Percentiles rank a stretch among this genome's conserved stretches.
phyloP scores from a whole-genome alignment of 37 sponge, comb jelly and placozoan species.

The Ianthella basta region DNA sequence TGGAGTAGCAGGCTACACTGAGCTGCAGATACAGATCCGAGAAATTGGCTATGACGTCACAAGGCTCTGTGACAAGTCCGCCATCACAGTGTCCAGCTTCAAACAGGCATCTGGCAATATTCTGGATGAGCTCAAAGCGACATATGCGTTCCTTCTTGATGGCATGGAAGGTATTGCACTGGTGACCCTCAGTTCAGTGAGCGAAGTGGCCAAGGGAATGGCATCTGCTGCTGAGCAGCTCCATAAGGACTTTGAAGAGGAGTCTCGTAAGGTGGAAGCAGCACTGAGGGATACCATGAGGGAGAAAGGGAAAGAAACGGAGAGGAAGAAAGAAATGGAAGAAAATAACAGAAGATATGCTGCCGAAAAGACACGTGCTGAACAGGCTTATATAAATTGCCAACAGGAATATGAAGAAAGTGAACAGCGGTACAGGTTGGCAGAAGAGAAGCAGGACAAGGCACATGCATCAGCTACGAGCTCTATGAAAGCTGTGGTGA shows the following conservation, averaged over 20 bases:
- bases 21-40: conserved; percentile 48
- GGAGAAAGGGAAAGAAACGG: neutral
- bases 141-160: conserved; percentile 36
- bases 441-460: too few species aligned
- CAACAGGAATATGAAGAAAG: neutral
- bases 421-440: neutral
- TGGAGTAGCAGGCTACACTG: conserved; percentile 57
- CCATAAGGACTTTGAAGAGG: conserved; percentile 39
- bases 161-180: conserved; percentile 43
- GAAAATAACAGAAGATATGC: neutral
- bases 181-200: conserved; percentile 1
- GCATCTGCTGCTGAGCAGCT: conserved; percentile 45
- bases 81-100: conserved; percentile 36
- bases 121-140: conserved; percentile 21
- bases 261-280: conserved; percentile 29
- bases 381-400: neutral
- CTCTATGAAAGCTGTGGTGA: too few species aligned
- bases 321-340: neutral
- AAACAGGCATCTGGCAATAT: conserved; percentile 20
- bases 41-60: conserved; percentile 42
- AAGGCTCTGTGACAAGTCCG: conserved; percentile 50
- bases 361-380: neutral
- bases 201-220: conserved; percentile 44
- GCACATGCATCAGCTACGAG: too few species aligned
- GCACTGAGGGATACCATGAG: conserved; percentile 11